These are phyloP conservation scores for Rhagologus leucostigma DNA, from an alignment of 2,113 vertebrate species.

Conservation along the genomic window DNA sequence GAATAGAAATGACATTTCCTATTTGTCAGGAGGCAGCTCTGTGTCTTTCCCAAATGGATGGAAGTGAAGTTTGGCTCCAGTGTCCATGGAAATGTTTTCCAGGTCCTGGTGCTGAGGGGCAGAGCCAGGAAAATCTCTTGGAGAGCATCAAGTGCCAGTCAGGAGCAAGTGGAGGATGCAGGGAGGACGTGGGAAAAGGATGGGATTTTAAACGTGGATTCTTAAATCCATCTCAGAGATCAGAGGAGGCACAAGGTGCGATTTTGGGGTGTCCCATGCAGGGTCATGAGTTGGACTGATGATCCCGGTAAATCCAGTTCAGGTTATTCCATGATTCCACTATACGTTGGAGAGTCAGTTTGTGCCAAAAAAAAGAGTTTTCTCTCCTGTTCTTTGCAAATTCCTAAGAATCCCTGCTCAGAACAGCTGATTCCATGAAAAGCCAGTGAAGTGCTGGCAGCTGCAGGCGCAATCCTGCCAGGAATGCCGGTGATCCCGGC, in stretches of 20 bases:
- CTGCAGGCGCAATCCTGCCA: not conserved
- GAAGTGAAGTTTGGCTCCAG: not conserved
- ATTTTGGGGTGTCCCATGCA: not conserved
- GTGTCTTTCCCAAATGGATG: not conserved
- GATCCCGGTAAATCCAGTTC: not conserved
- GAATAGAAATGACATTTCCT: not conserved
- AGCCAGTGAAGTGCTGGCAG: not conserved
- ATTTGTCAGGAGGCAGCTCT: not conserved
- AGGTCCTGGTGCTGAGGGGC: fast-evolving
- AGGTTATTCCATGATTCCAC: not conserved
- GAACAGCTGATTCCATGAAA: not conserved
- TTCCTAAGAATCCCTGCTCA: not conserved
- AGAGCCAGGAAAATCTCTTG: not conserved
- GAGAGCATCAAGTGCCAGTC: not conserved
- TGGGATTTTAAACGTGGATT: not conserved
- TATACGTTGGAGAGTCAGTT: not conserved
- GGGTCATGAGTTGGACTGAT: too few relatives aligned
- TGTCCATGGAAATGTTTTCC: not conserved
- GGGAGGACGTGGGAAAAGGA: not conserved
- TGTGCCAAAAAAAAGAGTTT: not conserved
- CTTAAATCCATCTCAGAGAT: not conserved
- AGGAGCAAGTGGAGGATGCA: not conserved
- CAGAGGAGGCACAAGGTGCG: not conserved
- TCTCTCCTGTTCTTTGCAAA: not conserved
- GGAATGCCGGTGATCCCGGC: not conserved